A percentile compares a stretch with the other conserved stretches of the same genome.
Evolutionary conservation across 2,888 invertebrate genomes (phyloP).

Genomic region (Sycophila texana): DNA sequence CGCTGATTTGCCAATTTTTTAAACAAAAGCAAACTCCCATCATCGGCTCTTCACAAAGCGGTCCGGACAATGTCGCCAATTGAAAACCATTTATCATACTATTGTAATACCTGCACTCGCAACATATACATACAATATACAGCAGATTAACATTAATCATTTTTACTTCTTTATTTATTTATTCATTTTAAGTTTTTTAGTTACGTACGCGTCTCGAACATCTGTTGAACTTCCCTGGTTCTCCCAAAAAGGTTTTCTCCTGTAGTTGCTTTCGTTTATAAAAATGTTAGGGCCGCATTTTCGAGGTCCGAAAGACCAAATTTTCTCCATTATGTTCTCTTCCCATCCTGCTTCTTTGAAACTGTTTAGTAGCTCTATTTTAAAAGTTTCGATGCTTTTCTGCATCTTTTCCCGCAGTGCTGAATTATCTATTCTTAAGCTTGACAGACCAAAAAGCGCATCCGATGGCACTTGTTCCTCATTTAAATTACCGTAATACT

Average conservation of each 20-base stretch:
- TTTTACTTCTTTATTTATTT: neutral
- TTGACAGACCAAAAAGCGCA: constrained; percentile 54
- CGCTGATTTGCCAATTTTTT: constrained; percentile 83
- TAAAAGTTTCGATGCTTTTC: constrained; percentile 73
- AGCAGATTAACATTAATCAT: neutral
- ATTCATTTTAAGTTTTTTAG: no score
- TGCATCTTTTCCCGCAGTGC: constrained; percentile 65
- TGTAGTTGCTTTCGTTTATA: constrained; percentile 87
- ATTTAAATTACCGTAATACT: constrained; percentile 72
- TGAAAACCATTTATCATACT: constrained; percentile 92
- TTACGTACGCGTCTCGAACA: constrained; percentile 66
- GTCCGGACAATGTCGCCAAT: constrained; percentile 91
- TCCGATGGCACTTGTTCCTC: constrained; percentile 54
- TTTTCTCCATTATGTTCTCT: constrained; percentile 78
- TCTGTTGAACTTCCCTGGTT: constrained; percentile 64
- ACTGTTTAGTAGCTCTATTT: constrained; percentile 79
- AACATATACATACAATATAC: neutral
- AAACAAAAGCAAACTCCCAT: constrained; percentile 95
- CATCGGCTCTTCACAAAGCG: constrained; percentile 97
- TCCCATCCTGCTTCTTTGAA: constrained; percentile 79
- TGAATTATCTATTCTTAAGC: constrained; percentile 61
- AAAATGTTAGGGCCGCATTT: constrained; percentile 93
- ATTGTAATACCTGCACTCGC: constrained; percentile 78
- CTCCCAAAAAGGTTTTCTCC: constrained; percentile 78
- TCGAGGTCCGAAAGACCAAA: constrained; percentile 96